phyloP scores from a whole-genome alignment of 2,797 vertebrate genomes.

The Poeciliopsis gracilis region DNA sequence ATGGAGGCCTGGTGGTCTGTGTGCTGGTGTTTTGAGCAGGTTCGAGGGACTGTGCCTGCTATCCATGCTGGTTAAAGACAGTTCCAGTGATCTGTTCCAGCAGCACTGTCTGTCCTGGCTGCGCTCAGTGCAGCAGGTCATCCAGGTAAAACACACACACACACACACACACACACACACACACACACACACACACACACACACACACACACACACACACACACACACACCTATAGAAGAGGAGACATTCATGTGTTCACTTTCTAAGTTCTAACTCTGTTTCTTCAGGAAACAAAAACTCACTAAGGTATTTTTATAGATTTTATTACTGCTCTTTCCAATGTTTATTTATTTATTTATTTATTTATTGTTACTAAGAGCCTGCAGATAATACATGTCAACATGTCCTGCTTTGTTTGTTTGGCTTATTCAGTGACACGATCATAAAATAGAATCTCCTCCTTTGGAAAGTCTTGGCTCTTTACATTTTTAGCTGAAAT shows the following conservation, averaged over 20 bases:
- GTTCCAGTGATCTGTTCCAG: conserved; percentile 88
- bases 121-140: conserved; percentile 87
- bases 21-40: conserved; percentile 61
- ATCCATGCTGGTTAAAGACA: conserved; percentile 89
- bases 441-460: neutral
- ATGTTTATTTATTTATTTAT: neutral
- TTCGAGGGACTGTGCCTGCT: conserved; percentile 91
- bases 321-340: neutral
- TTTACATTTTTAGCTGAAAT: neutral
- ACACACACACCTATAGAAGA: neutral
- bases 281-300: neutral
- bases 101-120: conserved; percentile 91
- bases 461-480: neutral
- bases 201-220: neutral
- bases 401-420: neutral
- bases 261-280: neutral
- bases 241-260: neutral
- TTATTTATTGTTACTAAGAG: neutral
- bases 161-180: neutral
- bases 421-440: neutral
- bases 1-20: neutral
- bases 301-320: neutral
- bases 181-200: neutral
- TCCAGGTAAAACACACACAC: conserved; percentile 81
- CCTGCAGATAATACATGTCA: neutral